These are phyloP conservation scores for Sanderia malayensis DNA, from an alignment of 30 jellyfish, hydroid and myxozoan species.

Conservation along the genomic window DNA sequence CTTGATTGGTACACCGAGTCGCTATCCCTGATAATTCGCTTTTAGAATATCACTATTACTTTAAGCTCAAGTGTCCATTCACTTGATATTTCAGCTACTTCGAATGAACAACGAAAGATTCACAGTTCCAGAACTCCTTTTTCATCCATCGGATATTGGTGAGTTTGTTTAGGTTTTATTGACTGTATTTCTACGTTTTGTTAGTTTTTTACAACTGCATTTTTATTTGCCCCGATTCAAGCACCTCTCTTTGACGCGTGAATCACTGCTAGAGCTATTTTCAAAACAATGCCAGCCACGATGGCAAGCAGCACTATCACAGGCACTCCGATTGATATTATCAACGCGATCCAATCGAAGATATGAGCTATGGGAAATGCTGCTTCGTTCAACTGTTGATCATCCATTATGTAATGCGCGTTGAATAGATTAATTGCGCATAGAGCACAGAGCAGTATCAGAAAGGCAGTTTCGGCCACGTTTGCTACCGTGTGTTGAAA, in stretches of 20 bases:
- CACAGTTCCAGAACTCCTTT: constrained; percentile 86
- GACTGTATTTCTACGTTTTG: too few relatives aligned
- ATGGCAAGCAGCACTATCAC: not conserved
- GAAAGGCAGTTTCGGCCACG: constrained; percentile 17
- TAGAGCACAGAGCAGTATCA: not conserved
- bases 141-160: constrained; percentile 91
- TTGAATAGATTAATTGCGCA: constrained; percentile 19
- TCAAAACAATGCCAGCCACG: not conserved
- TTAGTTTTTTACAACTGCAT: too few relatives aligned
- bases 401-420: constrained; percentile 33
- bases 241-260: too few relatives aligned
- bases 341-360: constrained; percentile 7
- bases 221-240: too few relatives aligned
- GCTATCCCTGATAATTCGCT: too few relatives aligned
- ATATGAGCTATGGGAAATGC: not conserved
- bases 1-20: too few relatives aligned
- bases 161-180: too few relatives aligned
- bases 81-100: constrained; percentile 78
- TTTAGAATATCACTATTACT: too few relatives aligned
- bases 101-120: constrained; percentile 89
- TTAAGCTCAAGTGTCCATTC: too few relatives aligned
- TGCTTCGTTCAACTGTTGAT: not conserved
- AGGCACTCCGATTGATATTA: constrained; percentile 10
- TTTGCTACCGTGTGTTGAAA: constrained; percentile 21
- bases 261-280: too few relatives aligned